These are phyloP conservation scores for Diaprepes abbreviatus DNA, from an alignment of 2,888 invertebrate genomes.

Conservation along the genomic window DNA sequence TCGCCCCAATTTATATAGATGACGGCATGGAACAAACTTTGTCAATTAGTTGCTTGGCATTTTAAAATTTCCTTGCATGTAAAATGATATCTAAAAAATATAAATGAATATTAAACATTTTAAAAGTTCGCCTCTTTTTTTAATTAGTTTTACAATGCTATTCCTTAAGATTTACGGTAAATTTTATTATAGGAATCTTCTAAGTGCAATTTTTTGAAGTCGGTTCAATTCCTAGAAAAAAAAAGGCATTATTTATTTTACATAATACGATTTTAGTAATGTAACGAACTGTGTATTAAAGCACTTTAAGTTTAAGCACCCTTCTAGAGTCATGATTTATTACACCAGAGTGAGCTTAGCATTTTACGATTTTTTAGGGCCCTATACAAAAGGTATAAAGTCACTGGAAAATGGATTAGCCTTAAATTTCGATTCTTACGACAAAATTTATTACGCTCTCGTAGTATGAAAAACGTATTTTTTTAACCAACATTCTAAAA, in stretches of 20 bases:
- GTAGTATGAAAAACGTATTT: neutral
- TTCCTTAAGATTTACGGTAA: too few species aligned
- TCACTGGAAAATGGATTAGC: conserved; percentile 39
- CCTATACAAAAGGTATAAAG: conserved; percentile 36
- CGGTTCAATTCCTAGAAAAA: too few species aligned
- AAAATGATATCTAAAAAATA: neutral
- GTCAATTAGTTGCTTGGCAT: conserved; percentile 1
- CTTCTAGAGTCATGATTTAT: conserved; percentile 34
- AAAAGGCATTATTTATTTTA: too few species aligned
- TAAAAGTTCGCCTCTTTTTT: too few species aligned
- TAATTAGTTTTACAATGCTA: too few species aligned
- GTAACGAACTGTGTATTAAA: conserved; percentile 32
- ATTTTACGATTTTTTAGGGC: conserved; percentile 32
- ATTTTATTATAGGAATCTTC: too few species aligned
- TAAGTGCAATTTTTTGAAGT: too few species aligned
- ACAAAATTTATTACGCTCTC: conserved; percentile 13
- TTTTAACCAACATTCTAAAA: too few species aligned
- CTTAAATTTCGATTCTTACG: conserved; percentile 13
- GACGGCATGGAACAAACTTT: conserved; percentile 1
- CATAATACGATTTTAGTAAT: conserved; percentile 29
- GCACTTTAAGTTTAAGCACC: conserved; percentile 31
- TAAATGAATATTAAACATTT: too few species aligned
- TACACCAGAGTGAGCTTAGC: conserved; percentile 28
- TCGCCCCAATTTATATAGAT: conserved; percentile 13
- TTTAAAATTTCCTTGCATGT: neutral